Base-by-base conservation (phyloP, 1,140 invertebrate species). In the Magallana angulata region DNA sequence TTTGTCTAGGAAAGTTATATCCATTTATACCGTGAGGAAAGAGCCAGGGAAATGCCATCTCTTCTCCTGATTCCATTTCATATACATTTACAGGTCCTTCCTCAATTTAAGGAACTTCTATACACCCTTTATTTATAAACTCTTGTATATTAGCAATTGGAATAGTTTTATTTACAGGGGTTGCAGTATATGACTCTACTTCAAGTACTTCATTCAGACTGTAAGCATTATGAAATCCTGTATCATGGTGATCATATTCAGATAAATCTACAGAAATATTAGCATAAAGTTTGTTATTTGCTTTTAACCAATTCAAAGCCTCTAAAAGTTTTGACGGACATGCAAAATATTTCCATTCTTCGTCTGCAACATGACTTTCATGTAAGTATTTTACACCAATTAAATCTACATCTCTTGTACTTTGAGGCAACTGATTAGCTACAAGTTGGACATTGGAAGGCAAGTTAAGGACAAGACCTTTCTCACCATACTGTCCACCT, bases 231-330 rank as follows among this genome's bases (percentile, higher is more conserved):
- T n/a, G n/a, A 7, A 12, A 24, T 24, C 24, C 24, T 24, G 24
- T 24, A 24, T 24, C 24, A 24, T 24, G 24, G 24, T 24, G 24
- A 24, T 24, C 24, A 24, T 24, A 24, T 24, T 24, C 24, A 24
- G 24, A 24, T 68, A 18, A 82, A 8, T 76, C 85, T 58, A 12
- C 58, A 14, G 6, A 89, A 68, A 71, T 86, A 24, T n/a, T 9
- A 12, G 36, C 87, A 90, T 24, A 90, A 84, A 1, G 24, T 24
- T 8, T 8, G 83, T 90, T 90, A 59, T 90, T 82, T 59, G 82
- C 18, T 86, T 89, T 90, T 36, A 90, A 81, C 88, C 89, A 89
- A 4, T n/a, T n/a, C 8, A 90, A 83, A 62, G 89, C 85, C 24
- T 62, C 12, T 12, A 4, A 24, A 57, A 88, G 57, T 88, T 83